A percentile compares a stretch with the other conserved stretches of the same genome.
Conservation (phyloP, 2,888 invertebrate genomes). For the Azorinus chamasolen region DNA sequence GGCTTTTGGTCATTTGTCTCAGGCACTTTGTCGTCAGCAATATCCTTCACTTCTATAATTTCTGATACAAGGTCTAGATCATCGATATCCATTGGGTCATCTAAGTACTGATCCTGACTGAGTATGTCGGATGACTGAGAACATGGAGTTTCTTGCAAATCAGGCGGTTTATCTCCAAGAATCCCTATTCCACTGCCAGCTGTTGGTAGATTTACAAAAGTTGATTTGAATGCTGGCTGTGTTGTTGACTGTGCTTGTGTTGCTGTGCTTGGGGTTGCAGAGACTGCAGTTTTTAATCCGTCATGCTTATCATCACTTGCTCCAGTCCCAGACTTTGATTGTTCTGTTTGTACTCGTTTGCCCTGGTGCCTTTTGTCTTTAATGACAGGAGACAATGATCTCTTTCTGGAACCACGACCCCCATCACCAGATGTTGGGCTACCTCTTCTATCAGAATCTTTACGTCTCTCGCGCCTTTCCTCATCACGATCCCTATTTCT, state of each 20-base stretch:
- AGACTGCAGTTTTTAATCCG: too few relatives aligned
- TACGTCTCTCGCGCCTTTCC: slow-evolving; percentile 52
- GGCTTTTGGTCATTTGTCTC: background rate
- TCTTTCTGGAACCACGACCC: slow-evolving; percentile 38
- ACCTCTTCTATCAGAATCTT: slow-evolving; percentile 57
- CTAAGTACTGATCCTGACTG: background rate
- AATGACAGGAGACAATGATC: slow-evolving; percentile 49
- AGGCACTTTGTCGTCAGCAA: background rate
- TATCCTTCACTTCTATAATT: background rate
- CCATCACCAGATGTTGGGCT: slow-evolving; percentile 45
- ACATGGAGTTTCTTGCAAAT: background rate
- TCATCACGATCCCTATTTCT: slow-evolving; percentile 49
- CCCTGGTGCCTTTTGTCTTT: slow-evolving; percentile 45
- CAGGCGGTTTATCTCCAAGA: slow-evolving; percentile 27
- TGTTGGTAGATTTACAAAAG: slow-evolving; percentile 14
- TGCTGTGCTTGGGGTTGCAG: too few relatives aligned
- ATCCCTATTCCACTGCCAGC: slow-evolving; percentile 9
- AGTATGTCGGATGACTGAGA: background rate
- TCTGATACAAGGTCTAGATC: background rate
- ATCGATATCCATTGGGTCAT: background rate
- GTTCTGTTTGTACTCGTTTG: slow-evolving; percentile 43
- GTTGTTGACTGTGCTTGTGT: too few relatives aligned
- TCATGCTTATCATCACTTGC: background rate
- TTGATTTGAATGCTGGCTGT: too few relatives aligned
- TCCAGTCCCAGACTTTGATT: background rate